These are phyloP conservation scores for Lissocephala sabroskyi DNA, from an alignment of 2,888 invertebrate genomes.

Conservation along the genomic window DNA sequence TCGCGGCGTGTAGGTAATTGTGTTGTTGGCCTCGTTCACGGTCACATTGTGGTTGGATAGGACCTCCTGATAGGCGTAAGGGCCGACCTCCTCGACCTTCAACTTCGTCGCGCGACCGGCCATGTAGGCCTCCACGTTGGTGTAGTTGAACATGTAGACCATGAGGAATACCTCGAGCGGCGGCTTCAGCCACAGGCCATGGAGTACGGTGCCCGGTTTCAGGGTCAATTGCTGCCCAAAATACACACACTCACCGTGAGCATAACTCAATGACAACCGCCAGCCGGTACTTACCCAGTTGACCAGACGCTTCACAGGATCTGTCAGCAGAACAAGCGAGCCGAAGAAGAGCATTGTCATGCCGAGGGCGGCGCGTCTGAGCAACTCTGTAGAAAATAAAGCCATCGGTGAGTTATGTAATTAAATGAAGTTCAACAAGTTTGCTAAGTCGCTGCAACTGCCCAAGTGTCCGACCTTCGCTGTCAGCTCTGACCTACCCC, in stretches of 20 bases:
- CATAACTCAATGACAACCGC: background rate
- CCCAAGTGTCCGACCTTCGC: slow-evolving; percentile 37
- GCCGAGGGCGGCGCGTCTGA: slow-evolving; percentile 63
- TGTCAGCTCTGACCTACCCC: slow-evolving; percentile 45
- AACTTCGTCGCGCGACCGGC: slow-evolving; percentile 78
- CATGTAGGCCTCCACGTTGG: slow-evolving; percentile 81
- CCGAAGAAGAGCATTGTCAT: slow-evolving; percentile 60
- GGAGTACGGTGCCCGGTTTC: slow-evolving; percentile 75
- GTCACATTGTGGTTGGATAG: slow-evolving; percentile 79
- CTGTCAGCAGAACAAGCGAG: slow-evolving; percentile 49
- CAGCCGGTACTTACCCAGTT: slow-evolving; percentile 67
- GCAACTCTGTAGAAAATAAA: slow-evolving; percentile 48
- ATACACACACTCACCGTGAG: background rate
- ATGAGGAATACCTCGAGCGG: slow-evolving; percentile 79
- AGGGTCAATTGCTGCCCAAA: slow-evolving; percentile 62
- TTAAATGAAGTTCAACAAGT: slow-evolving; percentile 52
- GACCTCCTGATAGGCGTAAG: slow-evolving; percentile 85
- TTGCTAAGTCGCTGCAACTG: slow-evolving; percentile 43
- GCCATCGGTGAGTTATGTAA: slow-evolving; percentile 41
- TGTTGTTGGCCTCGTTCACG: slow-evolving; percentile 77
- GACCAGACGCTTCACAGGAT: slow-evolving; percentile 63
- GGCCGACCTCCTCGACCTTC: slow-evolving; percentile 82
- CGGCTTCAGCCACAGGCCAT: slow-evolving; percentile 78
- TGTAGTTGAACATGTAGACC: slow-evolving; percentile 84
- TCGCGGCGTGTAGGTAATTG: slow-evolving; percentile 78